Conservation (phyloP, 1,140 invertebrate genomes). For the Drosophila miranda region DNA sequence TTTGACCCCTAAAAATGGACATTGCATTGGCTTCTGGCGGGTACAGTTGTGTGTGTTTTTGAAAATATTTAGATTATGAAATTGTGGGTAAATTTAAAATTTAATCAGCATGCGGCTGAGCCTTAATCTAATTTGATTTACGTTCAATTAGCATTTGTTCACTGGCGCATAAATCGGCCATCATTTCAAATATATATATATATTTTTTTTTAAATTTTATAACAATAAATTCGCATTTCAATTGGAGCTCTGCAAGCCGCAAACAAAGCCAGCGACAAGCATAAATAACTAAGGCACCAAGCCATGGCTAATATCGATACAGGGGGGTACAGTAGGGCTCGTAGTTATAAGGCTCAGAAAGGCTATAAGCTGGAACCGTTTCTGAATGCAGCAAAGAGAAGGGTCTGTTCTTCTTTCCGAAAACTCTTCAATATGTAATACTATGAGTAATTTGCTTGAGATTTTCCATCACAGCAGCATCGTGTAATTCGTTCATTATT, state of each 20-base stretch:
- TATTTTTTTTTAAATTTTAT: constrained; percentile 11
- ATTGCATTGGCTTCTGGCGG: not conserved
- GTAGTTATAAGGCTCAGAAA: too few species aligned
- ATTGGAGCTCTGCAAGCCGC: too few species aligned
- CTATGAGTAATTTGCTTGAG: too few species aligned
- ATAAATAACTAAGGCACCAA: constrained; percentile 18
- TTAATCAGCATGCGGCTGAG: not conserved
- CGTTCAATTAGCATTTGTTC: constrained; percentile 28
- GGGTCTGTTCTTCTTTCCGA: too few species aligned
- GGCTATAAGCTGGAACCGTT: too few species aligned
- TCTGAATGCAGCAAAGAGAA: too few species aligned
- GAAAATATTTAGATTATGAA: too few species aligned
- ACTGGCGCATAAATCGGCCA: constrained; percentile 5
- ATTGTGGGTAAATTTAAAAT: constrained; percentile 1
- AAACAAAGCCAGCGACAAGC: not conserved
- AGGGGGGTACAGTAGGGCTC: not conserved
- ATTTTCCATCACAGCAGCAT: too few species aligned
- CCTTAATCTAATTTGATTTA: constrained; percentile 31
- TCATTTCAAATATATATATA: constrained; percentile 1
- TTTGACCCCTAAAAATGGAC: not conserved
- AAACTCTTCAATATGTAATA: too few species aligned
- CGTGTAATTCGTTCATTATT: too few species aligned
- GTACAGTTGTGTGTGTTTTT: constrained; percentile 4
- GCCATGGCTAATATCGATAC: not conserved
- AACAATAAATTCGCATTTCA: not conserved